Conservation (phyloP, 2,797 vertebrate species). For the Rousettus madagascariensis region DNA sequence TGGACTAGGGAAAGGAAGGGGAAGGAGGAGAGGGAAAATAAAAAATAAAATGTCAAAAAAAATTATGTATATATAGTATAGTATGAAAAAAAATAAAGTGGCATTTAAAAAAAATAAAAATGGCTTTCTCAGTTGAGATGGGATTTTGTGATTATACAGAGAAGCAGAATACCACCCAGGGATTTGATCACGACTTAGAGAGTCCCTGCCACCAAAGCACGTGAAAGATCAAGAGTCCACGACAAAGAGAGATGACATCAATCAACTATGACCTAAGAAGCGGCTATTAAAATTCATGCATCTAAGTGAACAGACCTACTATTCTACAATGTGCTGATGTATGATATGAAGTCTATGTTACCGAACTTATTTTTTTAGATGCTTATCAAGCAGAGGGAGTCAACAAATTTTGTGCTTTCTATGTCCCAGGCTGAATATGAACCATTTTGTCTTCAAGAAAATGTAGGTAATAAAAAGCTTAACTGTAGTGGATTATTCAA, state of each 20-base stretch:
- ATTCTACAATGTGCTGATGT: background rate
- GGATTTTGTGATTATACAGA: background rate
- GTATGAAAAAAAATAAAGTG: too few relatives aligned
- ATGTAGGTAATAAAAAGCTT: background rate
- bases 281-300: background rate
- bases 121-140: background rate
- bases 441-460: background rate
- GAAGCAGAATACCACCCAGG: background rate
- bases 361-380: background rate
- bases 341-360: background rate
- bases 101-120: background rate
- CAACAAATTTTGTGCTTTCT: background rate
- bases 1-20: too few relatives aligned
- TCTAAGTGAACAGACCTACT: background rate
- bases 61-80: too few relatives aligned
- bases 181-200: background rate
- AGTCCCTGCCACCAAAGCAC: background rate
- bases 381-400: background rate
- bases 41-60: too few relatives aligned
- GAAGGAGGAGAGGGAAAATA: too few relatives aligned
- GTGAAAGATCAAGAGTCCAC: background rate
- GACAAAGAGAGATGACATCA: background rate
- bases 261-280: background rate
- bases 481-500: background rate
- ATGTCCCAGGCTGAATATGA: background rate